Conservation (phyloP, 2,113 vertebrate genomes). For the Indicator indicator region DNA sequence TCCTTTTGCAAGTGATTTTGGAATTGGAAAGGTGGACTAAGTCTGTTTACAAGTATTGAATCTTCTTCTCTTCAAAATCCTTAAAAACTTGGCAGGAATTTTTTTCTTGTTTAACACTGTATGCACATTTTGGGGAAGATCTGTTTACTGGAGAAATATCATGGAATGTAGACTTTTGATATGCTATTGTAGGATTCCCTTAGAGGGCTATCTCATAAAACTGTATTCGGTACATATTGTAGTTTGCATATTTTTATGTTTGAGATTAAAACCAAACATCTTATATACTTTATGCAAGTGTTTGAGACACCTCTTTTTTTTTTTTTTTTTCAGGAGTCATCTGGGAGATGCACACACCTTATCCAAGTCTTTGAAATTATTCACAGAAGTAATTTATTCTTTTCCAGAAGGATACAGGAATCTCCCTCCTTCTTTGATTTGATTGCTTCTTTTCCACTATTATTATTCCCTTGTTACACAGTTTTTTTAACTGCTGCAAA, state of each 20-base stretch:
- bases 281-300: conserved; percentile 1
- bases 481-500: conserved; percentile 40
- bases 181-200: conserved; percentile 10
- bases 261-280: neutral
- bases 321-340: conserved; percentile 23
- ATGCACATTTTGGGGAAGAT: neutral
- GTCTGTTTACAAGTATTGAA: neutral
- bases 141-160: conserved; percentile 29
- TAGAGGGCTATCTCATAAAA: conserved; percentile 10
- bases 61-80: neutral
- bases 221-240: conserved; percentile 47
- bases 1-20: neutral
- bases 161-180: neutral
- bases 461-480: conserved; percentile 59
- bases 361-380: conserved; percentile 70
- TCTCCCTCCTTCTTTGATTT: conserved; percentile 50
- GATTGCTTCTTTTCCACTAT: conserved; percentile 67
- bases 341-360: conserved; percentile 40
- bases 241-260: conserved; percentile 25
- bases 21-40: neutral
- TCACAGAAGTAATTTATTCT: conserved; percentile 59
- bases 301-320: conserved; percentile 50
- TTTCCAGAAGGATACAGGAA: conserved; percentile 58
- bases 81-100: neutral
- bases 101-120: neutral